Evolutionary conservation across 1,140 invertebrate genomes (phyloP), one percentile per base, ranked within the genome.

Genomic region (Colletes gigas): DNA sequence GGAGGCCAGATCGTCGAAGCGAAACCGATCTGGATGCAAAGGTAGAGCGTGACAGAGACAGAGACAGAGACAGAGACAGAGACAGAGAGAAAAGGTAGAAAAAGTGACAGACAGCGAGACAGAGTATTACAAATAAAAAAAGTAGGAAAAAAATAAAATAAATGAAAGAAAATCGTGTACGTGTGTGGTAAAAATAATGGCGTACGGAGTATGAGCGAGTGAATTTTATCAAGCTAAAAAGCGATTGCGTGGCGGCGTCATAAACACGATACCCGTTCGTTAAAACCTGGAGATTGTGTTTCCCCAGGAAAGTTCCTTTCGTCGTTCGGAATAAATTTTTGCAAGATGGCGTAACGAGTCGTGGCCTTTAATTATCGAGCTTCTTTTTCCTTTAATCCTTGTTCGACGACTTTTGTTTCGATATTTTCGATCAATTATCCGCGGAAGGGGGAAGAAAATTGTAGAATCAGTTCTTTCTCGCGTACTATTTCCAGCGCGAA

Each of bases 1-100:
- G 86, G 83, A 88, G 87, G 87, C 81, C 85, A 80, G 83, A 87
- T 73, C 83, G 86, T 77, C 83, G 77, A 85, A 84, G 82, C 82
- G 82, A 88, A 84, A 88, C 84, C 85, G 78, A 82, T 87, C 85
- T 89, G 68, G 68, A 85, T 47, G 54, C 52, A 50, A 47, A 77
- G 57, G 50, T 50, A 86, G 63, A 79, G 15, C 50, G 47, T 54
- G 65, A 63, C n/a, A 63, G 17, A 65, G 50, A 75, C 3, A 57
- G 44, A 15, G 1, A 12, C 21, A 59, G 30, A 15, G 72, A 65
- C 19, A 65, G 19, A 14, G 60, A 54, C 1, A 60, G 50, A 63
- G 10, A 39, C 52, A 50, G n/a, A 69, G 39, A 63, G 65, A 50
- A 10, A 50, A 50, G 50, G 9, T 9, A 50, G 50, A 50, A 50